phyloP scores from a whole-genome alignment of 2,888 invertebrate species.

The Cancer borealis region DNA sequence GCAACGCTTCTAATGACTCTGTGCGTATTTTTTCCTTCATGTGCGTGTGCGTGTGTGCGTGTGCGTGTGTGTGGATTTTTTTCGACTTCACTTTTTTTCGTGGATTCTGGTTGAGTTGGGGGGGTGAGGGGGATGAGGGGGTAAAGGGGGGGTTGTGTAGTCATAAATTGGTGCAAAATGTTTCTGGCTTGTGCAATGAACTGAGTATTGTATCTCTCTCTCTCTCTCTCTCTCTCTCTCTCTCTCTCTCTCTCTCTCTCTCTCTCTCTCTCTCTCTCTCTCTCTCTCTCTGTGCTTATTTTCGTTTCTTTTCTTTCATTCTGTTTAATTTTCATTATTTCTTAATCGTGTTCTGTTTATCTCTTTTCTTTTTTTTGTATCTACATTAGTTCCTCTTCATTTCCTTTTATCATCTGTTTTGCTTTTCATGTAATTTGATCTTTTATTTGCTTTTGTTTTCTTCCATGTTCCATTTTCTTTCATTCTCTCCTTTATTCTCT shows the following conservation, averaged over 20 bases:
- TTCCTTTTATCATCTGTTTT: not conserved
- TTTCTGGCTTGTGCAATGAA: not conserved
- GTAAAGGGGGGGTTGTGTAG: not conserved
- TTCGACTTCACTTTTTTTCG: not conserved
- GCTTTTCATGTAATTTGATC: not conserved
- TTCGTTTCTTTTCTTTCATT: not conserved
- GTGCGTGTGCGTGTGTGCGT: not conserved
- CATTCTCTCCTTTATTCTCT: not conserved
- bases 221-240: slow-evolving; percentile 22
- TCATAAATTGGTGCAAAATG: slow-evolving; percentile 17
- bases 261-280: slow-evolving; percentile 17
- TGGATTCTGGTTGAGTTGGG: no score
- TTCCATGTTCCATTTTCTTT: no score
- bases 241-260: slow-evolving; percentile 29
- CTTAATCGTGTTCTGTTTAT: not conserved
- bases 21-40: not conserved
- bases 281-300: not conserved
- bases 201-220: slow-evolving; percentile 5
- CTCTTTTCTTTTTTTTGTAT: not conserved
- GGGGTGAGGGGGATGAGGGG: not conserved
- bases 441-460: not conserved
- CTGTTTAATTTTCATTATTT: not conserved
- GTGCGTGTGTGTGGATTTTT: not conserved
- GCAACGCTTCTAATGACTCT: slow-evolving; percentile 6
- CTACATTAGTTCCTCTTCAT: not conserved